phyloP scores from a whole-genome alignment of 23 tunicate genomes.

The Ciona savignyi region DNA sequence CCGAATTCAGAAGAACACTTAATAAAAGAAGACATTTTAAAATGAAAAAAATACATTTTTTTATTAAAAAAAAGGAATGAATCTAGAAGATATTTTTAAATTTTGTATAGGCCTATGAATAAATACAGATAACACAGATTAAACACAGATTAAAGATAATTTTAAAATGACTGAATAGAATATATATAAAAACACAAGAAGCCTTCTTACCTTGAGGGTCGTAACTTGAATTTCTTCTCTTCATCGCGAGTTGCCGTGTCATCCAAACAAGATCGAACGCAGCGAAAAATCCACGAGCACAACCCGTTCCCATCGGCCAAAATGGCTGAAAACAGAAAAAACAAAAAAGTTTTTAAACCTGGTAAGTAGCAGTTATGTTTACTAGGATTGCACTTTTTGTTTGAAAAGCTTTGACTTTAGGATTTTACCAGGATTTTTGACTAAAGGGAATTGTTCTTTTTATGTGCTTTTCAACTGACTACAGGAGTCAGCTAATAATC shows the following conservation, averaged over 20 bases:
- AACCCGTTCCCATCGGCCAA: slow-evolving; percentile 99
- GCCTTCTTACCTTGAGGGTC: not conserved
- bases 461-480: too few relatives aligned
- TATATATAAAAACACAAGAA: not conserved
- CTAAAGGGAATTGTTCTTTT: too few relatives aligned
- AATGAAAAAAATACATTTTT: too few relatives aligned
- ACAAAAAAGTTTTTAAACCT: not conserved
- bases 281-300: slow-evolving; percentile 90
- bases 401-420: not conserved
- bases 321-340: slow-evolving; percentile 53
- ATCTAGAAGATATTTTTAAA: too few relatives aligned
- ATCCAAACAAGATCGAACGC: slow-evolving; percentile 86
- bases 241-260: slow-evolving; percentile 3
- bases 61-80: too few relatives aligned
- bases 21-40: too few relatives aligned
- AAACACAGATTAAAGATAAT: not conserved
- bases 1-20: too few relatives aligned
- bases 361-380: not conserved
- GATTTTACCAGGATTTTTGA: too few relatives aligned
- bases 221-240: not conserved
- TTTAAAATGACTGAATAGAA: not conserved
- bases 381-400: not conserved
- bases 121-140: too few relatives aligned
- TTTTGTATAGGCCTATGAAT: too few relatives aligned
- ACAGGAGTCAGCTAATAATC: too few relatives aligned